These are phyloP conservation scores for Dryas iulia DNA, from an alignment of 1,140 invertebrate genomes.

Conservation along the genomic window DNA sequence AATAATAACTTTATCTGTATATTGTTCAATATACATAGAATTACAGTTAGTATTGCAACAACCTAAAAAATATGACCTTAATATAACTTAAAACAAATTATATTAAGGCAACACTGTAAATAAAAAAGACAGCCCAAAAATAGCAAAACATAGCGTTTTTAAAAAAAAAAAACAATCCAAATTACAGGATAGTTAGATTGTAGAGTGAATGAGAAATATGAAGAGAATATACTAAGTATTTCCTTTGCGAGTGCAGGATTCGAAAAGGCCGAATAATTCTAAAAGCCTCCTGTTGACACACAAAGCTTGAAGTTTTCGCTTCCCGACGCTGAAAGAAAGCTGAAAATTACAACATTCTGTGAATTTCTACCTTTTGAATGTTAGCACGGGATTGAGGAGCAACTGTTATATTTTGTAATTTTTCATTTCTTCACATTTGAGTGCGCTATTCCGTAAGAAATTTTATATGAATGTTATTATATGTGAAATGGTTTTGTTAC, in stretches of 20 bases:
- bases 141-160: constrained; percentile 11
- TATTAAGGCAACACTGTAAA: too few species aligned
- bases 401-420: constrained; percentile 25
- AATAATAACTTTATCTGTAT: too few species aligned
- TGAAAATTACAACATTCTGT: constrained; percentile 42
- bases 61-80: too few species aligned
- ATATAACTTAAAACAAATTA: too few species aligned
- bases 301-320: constrained; percentile 40
- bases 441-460: constrained; percentile 1
- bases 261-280: constrained; percentile 39
- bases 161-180: constrained; percentile 24
- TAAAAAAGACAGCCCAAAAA: too few species aligned
- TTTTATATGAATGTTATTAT: neutral
- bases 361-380: constrained; percentile 35
- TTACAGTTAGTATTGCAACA: too few species aligned
- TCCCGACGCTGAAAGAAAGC: constrained; percentile 41
- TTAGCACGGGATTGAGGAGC: constrained; percentile 33
- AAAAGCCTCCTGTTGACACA: constrained; percentile 43
- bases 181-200: constrained; percentile 35
- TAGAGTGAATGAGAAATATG: constrained; percentile 33
- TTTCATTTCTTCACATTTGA: constrained; percentile 7
- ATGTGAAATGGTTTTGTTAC: neutral
- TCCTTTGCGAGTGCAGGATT: constrained; percentile 40
- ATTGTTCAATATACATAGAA: too few species aligned
- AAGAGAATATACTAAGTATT: constrained; percentile 24